Evolutionary conservation across 2,797 vertebrate genomes (phyloP).

Genomic region (Alfaro cultratus): DNA sequence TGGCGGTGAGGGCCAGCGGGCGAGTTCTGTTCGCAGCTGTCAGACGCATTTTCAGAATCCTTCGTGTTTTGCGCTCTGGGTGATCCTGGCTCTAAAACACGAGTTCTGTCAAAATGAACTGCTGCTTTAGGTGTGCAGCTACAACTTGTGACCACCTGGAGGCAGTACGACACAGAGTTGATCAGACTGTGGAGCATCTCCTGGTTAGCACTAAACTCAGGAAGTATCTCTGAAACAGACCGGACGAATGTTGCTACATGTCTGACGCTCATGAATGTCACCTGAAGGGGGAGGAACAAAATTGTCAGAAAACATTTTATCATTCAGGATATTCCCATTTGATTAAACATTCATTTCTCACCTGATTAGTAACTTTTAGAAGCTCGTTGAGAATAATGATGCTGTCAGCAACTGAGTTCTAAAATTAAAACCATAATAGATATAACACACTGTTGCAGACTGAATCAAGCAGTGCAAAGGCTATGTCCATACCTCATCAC

Average conservation of each 20-base stretch:
- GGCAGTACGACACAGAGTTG: conserved; percentile 69
- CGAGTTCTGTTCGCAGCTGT: conserved; percentile 1
- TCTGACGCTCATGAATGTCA: conserved; percentile 69
- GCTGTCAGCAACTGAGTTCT: conserved; percentile 73
- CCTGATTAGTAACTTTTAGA: conserved; percentile 75
- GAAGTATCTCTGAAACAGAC: conserved; percentile 43
- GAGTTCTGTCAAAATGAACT: conserved; percentile 9
- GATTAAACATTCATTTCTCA: conserved; percentile 43
- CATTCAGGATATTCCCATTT: neutral
- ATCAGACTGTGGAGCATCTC: conserved; percentile 59
- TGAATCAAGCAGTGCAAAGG: neutral
- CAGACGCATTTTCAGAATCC: neutral
- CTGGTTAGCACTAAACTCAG: conserved; percentile 32
- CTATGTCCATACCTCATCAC: conserved; percentile 74
- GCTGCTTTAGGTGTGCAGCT: conserved; percentile 8
- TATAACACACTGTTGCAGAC: neutral
- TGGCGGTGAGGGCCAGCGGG: neutral
- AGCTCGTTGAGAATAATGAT: conserved; percentile 76
- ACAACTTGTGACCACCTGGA: conserved; percentile 54
- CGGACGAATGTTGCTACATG: conserved; percentile 57
- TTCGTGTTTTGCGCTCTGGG: neutral
- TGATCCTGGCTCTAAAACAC: conserved; percentile 3
- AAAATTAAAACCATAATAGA: conserved; percentile 16
- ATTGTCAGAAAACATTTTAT: neutral
- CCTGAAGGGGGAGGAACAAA: conserved; percentile 57